Conservation (phyloP, 2,113 vertebrate genomes). For the Anolis sagrei region DNA sequence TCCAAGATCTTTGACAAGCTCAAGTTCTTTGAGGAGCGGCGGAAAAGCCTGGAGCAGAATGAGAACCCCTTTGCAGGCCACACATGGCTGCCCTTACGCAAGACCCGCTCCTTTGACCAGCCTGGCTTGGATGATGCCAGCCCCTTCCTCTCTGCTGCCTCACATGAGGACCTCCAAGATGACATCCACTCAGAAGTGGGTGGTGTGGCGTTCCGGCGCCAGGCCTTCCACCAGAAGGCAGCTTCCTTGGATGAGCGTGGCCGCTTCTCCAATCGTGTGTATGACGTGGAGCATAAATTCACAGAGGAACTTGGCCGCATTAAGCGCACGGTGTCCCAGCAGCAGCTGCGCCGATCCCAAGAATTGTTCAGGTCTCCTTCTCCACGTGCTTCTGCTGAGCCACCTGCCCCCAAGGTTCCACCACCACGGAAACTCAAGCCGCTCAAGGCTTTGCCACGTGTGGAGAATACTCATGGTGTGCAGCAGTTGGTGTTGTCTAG, state of each 20-base stretch:
- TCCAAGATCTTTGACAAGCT: slow-evolving; percentile 94
- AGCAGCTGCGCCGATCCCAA: slow-evolving; percentile 81
- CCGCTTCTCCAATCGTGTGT: slow-evolving; percentile 83
- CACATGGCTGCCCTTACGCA: slow-evolving; percentile 90
- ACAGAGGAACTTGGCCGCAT: slow-evolving; percentile 93
- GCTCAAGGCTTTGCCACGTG: slow-evolving; percentile 32
- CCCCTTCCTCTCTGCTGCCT: slow-evolving; percentile 80
- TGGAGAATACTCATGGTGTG: slow-evolving; percentile 57
- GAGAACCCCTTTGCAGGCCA: slow-evolving; percentile 83
- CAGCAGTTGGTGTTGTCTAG: slow-evolving; percentile 67
- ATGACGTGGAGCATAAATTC: slow-evolving; percentile 94
- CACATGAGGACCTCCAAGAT: slow-evolving; percentile 86
- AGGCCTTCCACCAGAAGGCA: slow-evolving; percentile 90
- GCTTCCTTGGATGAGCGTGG: slow-evolving; percentile 93
- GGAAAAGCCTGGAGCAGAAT: slow-evolving; percentile 88
- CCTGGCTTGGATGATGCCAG: slow-evolving; percentile 76
- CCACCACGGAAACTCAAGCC: slow-evolving; percentile 55
- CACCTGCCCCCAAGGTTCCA: slow-evolving; percentile 51
- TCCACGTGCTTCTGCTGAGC: slow-evolving; percentile 67
- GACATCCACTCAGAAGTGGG: slow-evolving; percentile 76
- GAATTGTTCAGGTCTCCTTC: slow-evolving; percentile 80
- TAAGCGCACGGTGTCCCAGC: slow-evolving; percentile 86
- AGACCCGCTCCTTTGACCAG: slow-evolving; percentile 89
- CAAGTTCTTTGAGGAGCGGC: slow-evolving; percentile 89
- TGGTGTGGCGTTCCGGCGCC: slow-evolving; percentile 82